Evolutionary conservation across 2,797 vertebrate species (phyloP).

Genomic region (Trematomus bernacchii): DNA sequence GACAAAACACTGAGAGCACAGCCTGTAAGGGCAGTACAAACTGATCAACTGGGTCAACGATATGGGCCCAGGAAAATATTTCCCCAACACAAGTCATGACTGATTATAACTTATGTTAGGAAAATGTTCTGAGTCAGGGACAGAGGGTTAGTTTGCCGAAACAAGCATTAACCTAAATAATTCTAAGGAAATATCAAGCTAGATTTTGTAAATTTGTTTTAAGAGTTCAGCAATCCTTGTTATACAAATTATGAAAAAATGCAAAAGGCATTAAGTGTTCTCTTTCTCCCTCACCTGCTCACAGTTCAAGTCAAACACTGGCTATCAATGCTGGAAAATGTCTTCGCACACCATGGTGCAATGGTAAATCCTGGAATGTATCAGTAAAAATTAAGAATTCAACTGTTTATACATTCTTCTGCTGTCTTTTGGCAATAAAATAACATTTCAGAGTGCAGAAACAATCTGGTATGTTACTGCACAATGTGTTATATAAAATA

Average conservation of each 20-base stretch:
- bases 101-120: background rate
- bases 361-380: conserved; percentile 46
- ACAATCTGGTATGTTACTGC: conserved; percentile 45
- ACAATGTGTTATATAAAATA: conserved; percentile 46
- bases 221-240: background rate
- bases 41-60: too few species aligned
- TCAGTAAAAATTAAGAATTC: conserved; percentile 53
- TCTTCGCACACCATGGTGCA: conserved; percentile 42
- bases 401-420: conserved; percentile 68
- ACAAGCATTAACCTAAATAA: too few species aligned
- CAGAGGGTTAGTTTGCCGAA: too few species aligned
- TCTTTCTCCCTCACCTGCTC: background rate
- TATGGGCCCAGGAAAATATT: too few species aligned
- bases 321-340: background rate
- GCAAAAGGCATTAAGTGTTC: background rate
- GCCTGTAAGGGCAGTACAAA: too few species aligned
- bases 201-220: too few species aligned
- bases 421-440: conserved; percentile 48
- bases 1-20: too few species aligned
- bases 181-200: background rate
- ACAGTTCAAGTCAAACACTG: too few species aligned
- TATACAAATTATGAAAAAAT: background rate
- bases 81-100: background rate
- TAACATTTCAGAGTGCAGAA: conserved; percentile 23
- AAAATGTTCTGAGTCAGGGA: background rate